phyloP scores from a whole-genome alignment of 2,888 invertebrate genomes.

The Leuctra nigra region DNA sequence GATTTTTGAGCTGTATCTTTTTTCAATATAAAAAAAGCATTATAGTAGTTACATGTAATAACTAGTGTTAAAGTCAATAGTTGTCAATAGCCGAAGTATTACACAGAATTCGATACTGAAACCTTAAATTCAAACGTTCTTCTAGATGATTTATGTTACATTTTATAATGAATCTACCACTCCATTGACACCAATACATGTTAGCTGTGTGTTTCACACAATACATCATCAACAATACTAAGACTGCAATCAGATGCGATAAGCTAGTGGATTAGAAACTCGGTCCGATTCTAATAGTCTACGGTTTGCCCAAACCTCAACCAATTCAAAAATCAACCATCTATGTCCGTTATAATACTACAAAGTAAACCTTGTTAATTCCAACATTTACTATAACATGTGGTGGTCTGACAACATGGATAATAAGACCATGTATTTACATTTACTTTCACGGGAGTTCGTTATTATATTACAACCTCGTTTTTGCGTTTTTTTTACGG shows the following conservation, averaged over 20 bases:
- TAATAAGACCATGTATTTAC: no score
- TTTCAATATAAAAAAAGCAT: neutral
- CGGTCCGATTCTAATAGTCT: no score
- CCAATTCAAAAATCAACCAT: constrained; percentile 2
- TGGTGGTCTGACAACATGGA: no score
- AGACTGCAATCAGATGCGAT: no score
- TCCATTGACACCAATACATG: constrained; percentile 1
- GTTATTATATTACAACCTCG: no score
- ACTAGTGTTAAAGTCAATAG: neutral
- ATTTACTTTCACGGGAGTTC: no score
- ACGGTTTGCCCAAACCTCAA: constrained; percentile 1
- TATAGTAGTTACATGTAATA: neutral
- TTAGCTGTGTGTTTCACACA: no score
- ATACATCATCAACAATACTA: no score
- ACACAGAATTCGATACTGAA: neutral
- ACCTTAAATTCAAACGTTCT: neutral
- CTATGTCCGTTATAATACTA: constrained; percentile 11
- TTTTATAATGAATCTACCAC: neutral
- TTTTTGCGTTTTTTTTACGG: no score
- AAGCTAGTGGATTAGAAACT: no score
- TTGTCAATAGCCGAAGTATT: neutral
- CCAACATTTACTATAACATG: no score
- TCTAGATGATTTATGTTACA: neutral
- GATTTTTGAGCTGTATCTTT: constrained; percentile 8
- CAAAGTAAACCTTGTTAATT: constrained; percentile 13